phyloP scores from a whole-genome alignment of 2,797 vertebrate genomes.

The Falco biarmicus region DNA sequence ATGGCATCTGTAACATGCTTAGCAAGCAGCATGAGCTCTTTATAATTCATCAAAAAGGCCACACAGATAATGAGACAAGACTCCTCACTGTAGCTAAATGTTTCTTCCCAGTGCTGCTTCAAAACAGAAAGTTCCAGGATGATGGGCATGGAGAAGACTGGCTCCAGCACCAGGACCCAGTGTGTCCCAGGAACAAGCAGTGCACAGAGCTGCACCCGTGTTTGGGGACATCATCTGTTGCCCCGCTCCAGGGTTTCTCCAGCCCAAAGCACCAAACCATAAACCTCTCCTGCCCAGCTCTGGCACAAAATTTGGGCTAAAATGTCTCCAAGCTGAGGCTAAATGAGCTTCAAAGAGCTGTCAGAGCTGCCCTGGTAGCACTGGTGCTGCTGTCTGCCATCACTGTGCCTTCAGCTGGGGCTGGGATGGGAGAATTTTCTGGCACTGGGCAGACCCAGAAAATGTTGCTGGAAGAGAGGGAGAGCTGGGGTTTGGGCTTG shows the following conservation, averaged over 20 bases:
- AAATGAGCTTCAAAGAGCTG: not conserved
- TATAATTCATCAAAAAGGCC: constrained; percentile 72
- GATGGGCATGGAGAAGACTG: rapidly evolving
- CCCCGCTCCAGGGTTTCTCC: not conserved
- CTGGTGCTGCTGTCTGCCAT: not conserved
- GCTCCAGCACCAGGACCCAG: rapidly evolving
- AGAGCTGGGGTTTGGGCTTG: not conserved
- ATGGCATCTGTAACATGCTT: not conserved
- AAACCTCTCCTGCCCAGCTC: not conserved
- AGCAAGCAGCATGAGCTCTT: constrained; percentile 27
- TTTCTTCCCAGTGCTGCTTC: not conserved
- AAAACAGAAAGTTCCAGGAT: not conserved
- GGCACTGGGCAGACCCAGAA: not conserved
- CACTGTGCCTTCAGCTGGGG: not conserved
- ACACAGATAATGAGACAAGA: constrained; percentile 18
- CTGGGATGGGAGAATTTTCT: not conserved
- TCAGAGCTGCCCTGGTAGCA: not conserved
- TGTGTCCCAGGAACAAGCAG: not conserved
- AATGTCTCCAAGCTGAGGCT: not conserved
- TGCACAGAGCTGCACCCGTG: rapidly evolving
- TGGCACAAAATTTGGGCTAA: not conserved
- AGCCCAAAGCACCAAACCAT: not conserved
- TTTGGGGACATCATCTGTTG: not conserved
- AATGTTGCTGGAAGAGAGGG: not conserved
- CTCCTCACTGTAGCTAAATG: not conserved